Evolutionary conservation across 2,888 invertebrate genomes (phyloP), one percentile per base, ranked within the genome.

Genomic region (Hartigia nigra): DNA sequence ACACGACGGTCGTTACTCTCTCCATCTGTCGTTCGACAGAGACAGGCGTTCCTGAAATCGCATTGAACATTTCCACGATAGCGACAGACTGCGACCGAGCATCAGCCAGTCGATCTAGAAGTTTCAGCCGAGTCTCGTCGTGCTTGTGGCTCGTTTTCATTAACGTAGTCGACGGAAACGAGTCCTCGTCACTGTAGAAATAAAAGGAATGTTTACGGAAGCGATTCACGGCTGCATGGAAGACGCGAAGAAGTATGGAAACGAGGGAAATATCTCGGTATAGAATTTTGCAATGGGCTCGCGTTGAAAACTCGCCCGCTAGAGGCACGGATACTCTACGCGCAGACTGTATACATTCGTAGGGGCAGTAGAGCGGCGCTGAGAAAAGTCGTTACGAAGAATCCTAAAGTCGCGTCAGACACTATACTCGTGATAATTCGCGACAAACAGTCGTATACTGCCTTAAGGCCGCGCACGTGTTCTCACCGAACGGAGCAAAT

Each of bases 401-500:
- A 23, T 55, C 9, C 9, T 1, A 55, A 55, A 55, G 55, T 55
- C 55, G 23, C 23, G 55, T 55, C 23, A 23, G 23, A 55, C 39
- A 14, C 23, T 55, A 14, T 23, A 55, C 23, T 5, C 9, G 55
- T 23, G 55, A 55, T 23, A 55, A 55, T 55, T 55, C 55, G 55
- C 55, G 14, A 39, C 14, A 14, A 39, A 14, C 5, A 5, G 14
- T 14, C 39, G 39, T 5, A 9, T 55, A 55, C 55, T 23, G 55
- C 55, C 55, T 55, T 55, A 55, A 55, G 23, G 55, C 55, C 9
- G 55, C 55, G 55, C 55, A 55, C 55, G 55, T 55, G 82, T 86
- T 84, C 84, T 85, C 81, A 82, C 80, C 80, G 79, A 81, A 84
- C 84, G 86, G 86, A 85, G 84, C 78, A 81, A 82, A 84, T 86